Conservation (phyloP, 2,113 vertebrate species). For the Acinonyx jubatus region DNA sequence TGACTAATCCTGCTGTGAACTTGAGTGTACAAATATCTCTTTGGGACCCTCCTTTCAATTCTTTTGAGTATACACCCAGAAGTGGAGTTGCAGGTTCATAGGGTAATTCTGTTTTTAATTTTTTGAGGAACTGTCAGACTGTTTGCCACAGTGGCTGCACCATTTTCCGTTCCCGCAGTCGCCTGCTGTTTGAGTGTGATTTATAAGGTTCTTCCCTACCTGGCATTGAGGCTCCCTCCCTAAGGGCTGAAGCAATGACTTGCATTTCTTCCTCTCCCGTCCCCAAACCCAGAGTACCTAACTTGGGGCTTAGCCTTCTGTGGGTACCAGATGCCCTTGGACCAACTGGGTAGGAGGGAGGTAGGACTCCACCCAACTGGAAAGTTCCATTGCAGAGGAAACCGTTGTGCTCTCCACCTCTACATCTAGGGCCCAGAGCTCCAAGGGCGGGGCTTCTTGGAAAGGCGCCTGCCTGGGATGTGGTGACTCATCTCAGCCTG, state of each 20-base stretch:
- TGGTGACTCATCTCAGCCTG: slow-evolving; percentile 50
- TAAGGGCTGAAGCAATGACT: neutral
- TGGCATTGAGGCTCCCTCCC: neutral
- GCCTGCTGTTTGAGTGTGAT: neutral
- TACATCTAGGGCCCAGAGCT: neutral
- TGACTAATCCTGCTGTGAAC: neutral
- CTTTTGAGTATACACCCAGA: neutral
- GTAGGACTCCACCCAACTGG: neutral
- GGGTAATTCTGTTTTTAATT: neutral
- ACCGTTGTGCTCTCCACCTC: neutral
- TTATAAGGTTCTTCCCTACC: neutral
- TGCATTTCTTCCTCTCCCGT: neutral
- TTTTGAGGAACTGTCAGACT: neutral
- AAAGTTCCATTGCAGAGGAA: neutral
- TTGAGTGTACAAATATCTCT: neutral
- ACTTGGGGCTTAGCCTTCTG: neutral
- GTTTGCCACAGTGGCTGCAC: neutral
- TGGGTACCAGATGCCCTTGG: neutral
- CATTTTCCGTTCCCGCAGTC: neutral
- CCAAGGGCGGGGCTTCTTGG: neutral
- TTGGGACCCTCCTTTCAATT: neutral
- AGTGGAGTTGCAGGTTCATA: neutral
- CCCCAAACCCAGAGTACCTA: neutral
- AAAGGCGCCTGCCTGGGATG: neutral
- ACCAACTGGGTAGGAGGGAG: neutral